Conservation (phyloP, 2,797 vertebrate genomes). For the Brotogeris chrysoptera region DNA sequence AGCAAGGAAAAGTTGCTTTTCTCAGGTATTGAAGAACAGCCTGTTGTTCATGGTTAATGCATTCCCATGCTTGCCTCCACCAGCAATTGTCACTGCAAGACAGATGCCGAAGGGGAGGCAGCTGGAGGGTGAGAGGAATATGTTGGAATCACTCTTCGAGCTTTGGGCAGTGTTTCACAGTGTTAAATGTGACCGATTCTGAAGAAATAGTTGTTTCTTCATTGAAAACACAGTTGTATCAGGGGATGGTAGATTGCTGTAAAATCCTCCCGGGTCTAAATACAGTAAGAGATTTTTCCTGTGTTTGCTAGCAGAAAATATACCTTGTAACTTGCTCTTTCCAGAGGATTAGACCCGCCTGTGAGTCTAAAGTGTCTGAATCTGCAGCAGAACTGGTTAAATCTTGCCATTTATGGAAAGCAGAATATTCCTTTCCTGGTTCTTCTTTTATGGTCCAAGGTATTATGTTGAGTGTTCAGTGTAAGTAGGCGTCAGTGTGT, state of each 20-base stretch:
- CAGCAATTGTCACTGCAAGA: background rate
- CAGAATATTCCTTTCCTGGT: background rate
- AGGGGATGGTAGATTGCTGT: background rate
- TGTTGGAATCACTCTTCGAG: background rate
- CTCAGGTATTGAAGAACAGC: background rate
- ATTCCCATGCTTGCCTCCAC: background rate
- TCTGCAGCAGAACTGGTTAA: background rate
- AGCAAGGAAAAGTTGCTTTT: background rate
- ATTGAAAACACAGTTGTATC: background rate
- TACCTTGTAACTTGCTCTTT: background rate
- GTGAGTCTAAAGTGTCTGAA: background rate
- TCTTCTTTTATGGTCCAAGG: background rate
- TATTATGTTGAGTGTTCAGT: background rate
- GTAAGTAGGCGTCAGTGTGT: background rate
- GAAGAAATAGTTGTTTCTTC: constrained; percentile 24
- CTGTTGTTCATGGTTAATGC: background rate
- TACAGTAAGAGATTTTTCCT: background rate
- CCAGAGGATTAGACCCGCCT: background rate
- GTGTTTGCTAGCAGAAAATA: background rate
- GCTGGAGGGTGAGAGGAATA: background rate
- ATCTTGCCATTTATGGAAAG: background rate
- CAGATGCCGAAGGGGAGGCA: background rate
- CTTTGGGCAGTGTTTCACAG: background rate
- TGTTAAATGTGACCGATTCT: background rate
- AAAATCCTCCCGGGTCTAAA: background rate